Base-by-base conservation (phyloP, 2,888 invertebrate genomes). In the Romanomermis culicivorax region DNA sequence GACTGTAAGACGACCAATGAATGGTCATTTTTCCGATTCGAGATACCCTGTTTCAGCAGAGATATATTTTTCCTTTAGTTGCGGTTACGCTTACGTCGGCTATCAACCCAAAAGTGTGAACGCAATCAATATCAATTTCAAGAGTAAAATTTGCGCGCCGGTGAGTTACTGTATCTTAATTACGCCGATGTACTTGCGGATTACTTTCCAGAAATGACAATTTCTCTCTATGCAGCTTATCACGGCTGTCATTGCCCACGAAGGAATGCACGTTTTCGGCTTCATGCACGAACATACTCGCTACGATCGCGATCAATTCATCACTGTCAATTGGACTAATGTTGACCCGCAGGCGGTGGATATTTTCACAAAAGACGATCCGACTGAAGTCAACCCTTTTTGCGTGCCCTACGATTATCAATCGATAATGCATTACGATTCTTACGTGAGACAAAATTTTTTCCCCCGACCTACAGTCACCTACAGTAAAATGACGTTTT, bases 341-440 rank as follows among this genome's bases (percentile, higher is more conserved):
- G 50, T 49, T 11, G 50, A 49, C 29, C 50, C 50, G 27, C 50
- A 49, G 20, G 25, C 50, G 14, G 20, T 49, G 11, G 50, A 49
- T 20, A 29, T 49, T 3, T 49, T 27, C 29, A 27, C 7, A 25
- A 49, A 49, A 27, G 50, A 49, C 20, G 50, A 49, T 27, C 50
- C 50, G 3, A 14, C 7, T 29, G 50, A 49, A 11, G 27, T 27
- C 20, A 49, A 49, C 27, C 50, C 50, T 27, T 49, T n/a, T 49
- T 49, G 50, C 29, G 29, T 14, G 7, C 50, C 50, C 11, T 49
- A 27, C 29, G 50, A 49, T 27, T 29, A 25, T 23, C 4, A 27
- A 49, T 49, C 50, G 4, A 27, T 49, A 17, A 49, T 49, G 50
- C 26, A 27, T 29, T 49, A 49, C 50, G 50, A 49, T 27, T 25